Conservation (phyloP, 2,888 invertebrate genomes). For the Celastrina argiolus region DNA sequence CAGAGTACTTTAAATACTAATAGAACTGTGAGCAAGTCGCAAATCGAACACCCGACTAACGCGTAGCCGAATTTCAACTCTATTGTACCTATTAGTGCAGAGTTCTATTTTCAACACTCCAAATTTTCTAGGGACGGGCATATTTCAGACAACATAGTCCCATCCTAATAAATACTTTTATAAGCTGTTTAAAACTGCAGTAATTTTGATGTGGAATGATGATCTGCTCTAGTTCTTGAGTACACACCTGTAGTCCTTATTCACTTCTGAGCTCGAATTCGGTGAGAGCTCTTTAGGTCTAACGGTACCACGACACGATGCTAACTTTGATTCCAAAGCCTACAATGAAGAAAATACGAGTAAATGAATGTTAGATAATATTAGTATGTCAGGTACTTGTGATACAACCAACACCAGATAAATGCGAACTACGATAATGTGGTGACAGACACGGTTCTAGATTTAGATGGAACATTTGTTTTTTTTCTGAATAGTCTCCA, state of each 20-base stretch:
- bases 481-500: background rate
- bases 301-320: constrained; percentile 80
- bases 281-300: constrained; percentile 76
- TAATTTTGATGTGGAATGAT: constrained; percentile 35
- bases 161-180: constrained; percentile 46
- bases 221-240: constrained; percentile 66
- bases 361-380: constrained; percentile 61
- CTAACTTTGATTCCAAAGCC: constrained; percentile 84
- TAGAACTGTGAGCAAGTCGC: too few species aligned
- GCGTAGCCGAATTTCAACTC: too few species aligned
- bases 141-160: too few species aligned
- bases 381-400: constrained; percentile 53
- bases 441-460: background rate
- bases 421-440: background rate
- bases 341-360: constrained; percentile 74
- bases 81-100: too few species aligned
- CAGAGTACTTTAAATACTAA: too few species aligned
- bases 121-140: too few species aligned
- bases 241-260: constrained; percentile 78
- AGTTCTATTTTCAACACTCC: too few species aligned
- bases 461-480: background rate
- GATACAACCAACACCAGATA: constrained; percentile 19
- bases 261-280: constrained; percentile 69
- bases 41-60: too few species aligned
- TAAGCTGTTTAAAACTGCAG: constrained; percentile 35